Conservation (phyloP, 2,113 vertebrate species). For the Dasyprocta punctata region DNA sequence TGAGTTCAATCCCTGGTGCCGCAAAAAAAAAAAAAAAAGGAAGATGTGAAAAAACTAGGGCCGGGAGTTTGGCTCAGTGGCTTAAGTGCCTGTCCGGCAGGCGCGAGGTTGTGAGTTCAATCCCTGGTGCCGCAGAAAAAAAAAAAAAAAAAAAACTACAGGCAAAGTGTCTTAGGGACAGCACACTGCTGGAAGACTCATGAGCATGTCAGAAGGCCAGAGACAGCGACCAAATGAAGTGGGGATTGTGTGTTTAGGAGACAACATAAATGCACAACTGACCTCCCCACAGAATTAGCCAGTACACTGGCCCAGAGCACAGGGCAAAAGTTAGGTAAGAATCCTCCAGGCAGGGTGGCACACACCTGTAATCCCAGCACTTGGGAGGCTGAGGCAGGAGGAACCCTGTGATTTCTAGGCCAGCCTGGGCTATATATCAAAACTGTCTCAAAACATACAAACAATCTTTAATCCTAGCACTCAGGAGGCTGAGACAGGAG, state of each 20-base stretch:
- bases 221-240: background rate
- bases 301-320: background rate
- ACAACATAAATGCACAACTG: background rate
- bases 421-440: background rate
- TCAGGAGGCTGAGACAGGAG: no score
- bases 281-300: background rate
- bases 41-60: no score
- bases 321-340: slow-evolving; percentile 7
- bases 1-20: no score
- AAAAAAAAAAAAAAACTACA: no score
- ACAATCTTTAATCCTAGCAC: no score
- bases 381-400: background rate
- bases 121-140: no score
- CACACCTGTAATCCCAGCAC: no score
- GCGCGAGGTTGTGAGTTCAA: no score
- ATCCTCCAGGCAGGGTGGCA: background rate
- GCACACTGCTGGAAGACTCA: background rate
- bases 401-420: background rate
- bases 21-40: no score
- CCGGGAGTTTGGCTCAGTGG: no score
- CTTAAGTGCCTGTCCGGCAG: no score
- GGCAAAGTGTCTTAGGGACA: background rate
- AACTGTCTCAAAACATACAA: background rate
- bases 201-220: background rate
- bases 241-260: background rate